Evolutionary conservation across 2,888 invertebrate genomes (phyloP).

Genomic region (Spilosoma lubricipeda): DNA sequence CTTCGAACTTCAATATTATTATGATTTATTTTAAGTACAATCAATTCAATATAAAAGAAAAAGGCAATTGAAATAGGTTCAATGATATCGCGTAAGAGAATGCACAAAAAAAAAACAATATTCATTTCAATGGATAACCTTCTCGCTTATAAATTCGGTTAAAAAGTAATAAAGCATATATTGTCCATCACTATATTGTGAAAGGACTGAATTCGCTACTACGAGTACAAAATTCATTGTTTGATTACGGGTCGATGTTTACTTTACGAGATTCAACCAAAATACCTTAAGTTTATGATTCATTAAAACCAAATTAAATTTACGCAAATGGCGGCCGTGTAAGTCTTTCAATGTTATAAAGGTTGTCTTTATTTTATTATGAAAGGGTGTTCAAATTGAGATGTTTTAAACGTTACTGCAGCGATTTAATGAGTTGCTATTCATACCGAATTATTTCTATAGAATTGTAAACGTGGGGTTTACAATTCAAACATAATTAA

Average conservation of each 20-base stretch:
- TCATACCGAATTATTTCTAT: background rate
- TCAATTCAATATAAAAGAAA: no score
- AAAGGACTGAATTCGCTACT: constrained; percentile 43
- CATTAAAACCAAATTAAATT: constrained; percentile 65
- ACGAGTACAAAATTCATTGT: constrained; percentile 38
- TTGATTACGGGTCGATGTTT: constrained; percentile 53
- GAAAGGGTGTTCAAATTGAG: constrained; percentile 3
- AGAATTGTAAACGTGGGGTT: background rate
- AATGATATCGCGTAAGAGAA: no score
- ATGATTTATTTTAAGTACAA: no score
- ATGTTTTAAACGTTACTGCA: background rate
- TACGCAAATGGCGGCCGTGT: constrained; percentile 50
- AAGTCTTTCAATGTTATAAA: constrained; percentile 46
- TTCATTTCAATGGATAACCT: background rate
- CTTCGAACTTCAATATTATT: no score
- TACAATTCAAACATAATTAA: background rate
- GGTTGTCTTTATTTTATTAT: constrained; percentile 22
- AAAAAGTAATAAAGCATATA: constrained; percentile 23
- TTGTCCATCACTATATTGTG: constrained; percentile 41
- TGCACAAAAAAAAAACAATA: background rate
- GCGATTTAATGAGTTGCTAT: constrained; percentile 6
- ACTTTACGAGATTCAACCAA: constrained; percentile 58
- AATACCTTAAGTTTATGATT: constrained; percentile 64
- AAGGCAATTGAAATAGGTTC: no score
- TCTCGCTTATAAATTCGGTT: background rate